Evolutionary conservation across 2,888 invertebrate species (phyloP).

Genomic region (Ochlodes sylvanus): DNA sequence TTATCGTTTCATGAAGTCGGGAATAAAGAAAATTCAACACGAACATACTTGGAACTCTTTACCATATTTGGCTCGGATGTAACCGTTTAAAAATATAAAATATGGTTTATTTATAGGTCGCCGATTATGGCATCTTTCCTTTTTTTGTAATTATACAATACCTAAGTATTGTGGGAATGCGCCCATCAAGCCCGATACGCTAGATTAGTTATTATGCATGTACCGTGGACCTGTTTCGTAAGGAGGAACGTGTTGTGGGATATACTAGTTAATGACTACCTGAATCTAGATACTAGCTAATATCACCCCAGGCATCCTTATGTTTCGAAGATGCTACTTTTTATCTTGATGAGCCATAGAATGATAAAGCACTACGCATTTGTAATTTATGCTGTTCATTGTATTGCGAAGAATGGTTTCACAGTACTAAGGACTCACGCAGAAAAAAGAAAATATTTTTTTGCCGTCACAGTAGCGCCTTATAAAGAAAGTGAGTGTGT

Average conservation of each 20-base stretch:
- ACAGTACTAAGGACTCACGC: not conserved
- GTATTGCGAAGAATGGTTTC: conserved; percentile 5
- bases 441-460: conserved; percentile 12
- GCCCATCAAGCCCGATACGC: conserved; percentile 55
- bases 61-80: not conserved
- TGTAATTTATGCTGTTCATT: conserved; percentile 2
- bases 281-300: conserved; percentile 28
- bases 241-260: conserved; percentile 26
- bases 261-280: conserved; percentile 34
- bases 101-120: conserved; percentile 21
- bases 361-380: conserved; percentile 9
- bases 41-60: not conserved
- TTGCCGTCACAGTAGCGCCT: conserved; percentile 19
- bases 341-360: conserved; percentile 24
- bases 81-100: conserved; percentile 3
- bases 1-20: not conserved
- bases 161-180: conserved; percentile 28
- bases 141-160: conserved; percentile 18
- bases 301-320: conserved; percentile 16
- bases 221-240: conserved; percentile 49
- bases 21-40: not conserved
- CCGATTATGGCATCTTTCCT: conserved; percentile 1
- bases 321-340: conserved; percentile 13
- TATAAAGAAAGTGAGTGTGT: conserved; percentile 20
- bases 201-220: conserved; percentile 64